These are phyloP conservation scores for Phocoena sinus DNA, from an alignment of 2,113 vertebrate genomes.

Conservation along the genomic window DNA sequence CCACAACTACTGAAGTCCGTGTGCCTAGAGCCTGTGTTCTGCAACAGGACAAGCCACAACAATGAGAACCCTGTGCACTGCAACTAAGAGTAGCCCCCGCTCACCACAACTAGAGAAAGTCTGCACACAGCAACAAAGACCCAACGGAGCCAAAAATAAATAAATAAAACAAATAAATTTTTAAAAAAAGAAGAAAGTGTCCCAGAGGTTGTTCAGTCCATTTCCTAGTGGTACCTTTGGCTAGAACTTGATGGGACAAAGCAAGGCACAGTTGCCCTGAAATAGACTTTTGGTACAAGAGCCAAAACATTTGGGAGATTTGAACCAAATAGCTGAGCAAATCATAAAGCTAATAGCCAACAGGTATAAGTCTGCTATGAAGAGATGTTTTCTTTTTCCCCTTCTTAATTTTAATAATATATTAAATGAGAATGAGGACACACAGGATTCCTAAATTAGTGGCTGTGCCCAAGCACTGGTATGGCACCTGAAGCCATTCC, in stretches of 20 bases:
- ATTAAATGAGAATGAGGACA: neutral
- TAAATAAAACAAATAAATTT: no score
- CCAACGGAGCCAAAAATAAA: no score
- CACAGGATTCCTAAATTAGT: neutral
- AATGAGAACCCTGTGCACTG: no score
- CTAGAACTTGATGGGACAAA: neutral
- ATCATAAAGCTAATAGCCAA: neutral
- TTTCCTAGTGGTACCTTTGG: neutral
- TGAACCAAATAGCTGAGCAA: slow-evolving; percentile 24
- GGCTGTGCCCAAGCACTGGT: neutral
- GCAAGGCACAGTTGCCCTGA: neutral
- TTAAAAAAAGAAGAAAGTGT: neutral
- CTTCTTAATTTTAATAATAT: neutral
- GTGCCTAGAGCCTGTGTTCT: no score
- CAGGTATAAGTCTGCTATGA: neutral
- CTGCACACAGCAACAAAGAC: no score
- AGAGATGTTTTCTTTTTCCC: neutral
- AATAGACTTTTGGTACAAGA: neutral
- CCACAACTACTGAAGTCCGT: no score
- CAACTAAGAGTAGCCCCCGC: no score
- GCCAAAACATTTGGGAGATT: slow-evolving; percentile 12
- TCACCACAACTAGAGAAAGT: no score
- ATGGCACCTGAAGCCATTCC: neutral
- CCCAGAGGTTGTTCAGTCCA: neutral
- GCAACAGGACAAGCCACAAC: no score